Percentiles rank a stretch among this genome's conserved stretches.
Evolutionary conservation across 35 echinoderm and acorn worm genomes (phyloP).

Genomic region (Apostichopus japonicus): DNA sequence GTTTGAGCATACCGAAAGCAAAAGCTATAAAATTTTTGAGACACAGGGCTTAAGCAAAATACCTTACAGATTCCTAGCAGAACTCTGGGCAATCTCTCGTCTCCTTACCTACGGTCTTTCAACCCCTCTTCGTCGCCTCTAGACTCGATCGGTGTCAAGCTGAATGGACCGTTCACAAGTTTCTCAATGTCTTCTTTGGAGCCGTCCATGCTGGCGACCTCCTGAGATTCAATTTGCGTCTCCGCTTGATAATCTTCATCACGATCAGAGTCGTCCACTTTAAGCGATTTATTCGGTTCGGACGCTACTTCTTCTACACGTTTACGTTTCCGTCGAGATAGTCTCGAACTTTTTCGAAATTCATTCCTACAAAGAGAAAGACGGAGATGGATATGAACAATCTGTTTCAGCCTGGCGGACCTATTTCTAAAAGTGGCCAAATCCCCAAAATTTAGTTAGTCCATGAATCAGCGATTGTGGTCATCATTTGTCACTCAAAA

Average conservation of each 20-base stretch:
- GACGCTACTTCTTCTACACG: neutral
- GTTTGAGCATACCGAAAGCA: too few species aligned
- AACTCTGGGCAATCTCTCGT: too few species aligned
- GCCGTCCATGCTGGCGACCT: too few species aligned
- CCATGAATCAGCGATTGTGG: too few species aligned
- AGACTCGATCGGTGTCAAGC: neutral
- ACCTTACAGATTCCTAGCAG: too few species aligned
- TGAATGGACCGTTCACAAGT: conserved; percentile 24
- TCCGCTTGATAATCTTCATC: conserved; percentile 26
- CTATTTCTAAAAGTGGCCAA: too few species aligned
- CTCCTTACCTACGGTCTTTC: neutral
- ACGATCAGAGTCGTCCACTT: neutral
- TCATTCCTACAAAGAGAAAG: neutral
- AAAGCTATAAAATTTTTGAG: too few species aligned
- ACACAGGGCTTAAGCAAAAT: too few species aligned
- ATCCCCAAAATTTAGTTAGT: too few species aligned
- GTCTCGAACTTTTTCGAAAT: neutral
- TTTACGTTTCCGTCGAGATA: neutral
- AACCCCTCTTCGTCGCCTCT: neutral
- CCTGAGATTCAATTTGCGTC: neutral
- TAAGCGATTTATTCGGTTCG: neutral
- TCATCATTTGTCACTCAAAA: too few species aligned
- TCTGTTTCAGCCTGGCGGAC: neutral
- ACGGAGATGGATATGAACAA: neutral
- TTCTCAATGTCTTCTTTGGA: conserved; percentile 29